phyloP scores from a whole-genome alignment of 2,113 vertebrate species.

The Chascanopsetta lugubris region DNA sequence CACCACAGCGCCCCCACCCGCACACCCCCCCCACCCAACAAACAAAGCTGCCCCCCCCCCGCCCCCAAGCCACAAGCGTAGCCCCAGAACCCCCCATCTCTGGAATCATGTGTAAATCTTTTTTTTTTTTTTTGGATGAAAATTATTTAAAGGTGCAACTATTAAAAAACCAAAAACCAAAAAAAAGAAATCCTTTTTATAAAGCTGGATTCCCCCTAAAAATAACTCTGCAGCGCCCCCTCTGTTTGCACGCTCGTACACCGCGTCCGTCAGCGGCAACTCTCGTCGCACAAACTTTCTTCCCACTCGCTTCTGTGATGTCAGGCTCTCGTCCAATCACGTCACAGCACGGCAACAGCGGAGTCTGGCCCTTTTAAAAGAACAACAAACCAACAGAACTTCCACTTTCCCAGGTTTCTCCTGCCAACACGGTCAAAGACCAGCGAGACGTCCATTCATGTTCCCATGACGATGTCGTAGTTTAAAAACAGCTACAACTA shows the following conservation, averaged over 20 bases:
- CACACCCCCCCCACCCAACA: background rate
- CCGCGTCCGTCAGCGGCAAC: slow-evolving; percentile 5
- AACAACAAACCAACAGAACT: slow-evolving; percentile 50
- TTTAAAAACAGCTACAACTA: no score
- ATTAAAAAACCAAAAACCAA: slow-evolving; percentile 21
- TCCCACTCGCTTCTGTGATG: slow-evolving; percentile 15
- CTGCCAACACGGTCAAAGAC: background rate
- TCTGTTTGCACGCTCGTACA: slow-evolving; percentile 22
- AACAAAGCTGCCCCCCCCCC: no score
- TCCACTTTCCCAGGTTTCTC: background rate
- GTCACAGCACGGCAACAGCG: background rate
- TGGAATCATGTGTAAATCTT: background rate
- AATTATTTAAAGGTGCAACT: no score
- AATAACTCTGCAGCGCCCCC: slow-evolving; percentile 35
- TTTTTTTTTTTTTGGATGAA: background rate
- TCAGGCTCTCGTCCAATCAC: slow-evolving; percentile 21
- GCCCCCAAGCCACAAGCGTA: slow-evolving; percentile 10
- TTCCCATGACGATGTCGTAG: no score
- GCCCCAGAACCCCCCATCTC: slow-evolving; percentile 38
- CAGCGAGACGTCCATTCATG: background rate
- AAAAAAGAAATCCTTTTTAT: background rate
- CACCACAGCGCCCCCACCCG: background rate
- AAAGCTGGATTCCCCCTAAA: slow-evolving; percentile 61
- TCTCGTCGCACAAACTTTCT: slow-evolving; percentile 29
- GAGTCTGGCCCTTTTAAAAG: slow-evolving; percentile 18